phyloP scores from a whole-genome alignment of 2,797 vertebrate genomes.

The Apogon talboti region DNA sequence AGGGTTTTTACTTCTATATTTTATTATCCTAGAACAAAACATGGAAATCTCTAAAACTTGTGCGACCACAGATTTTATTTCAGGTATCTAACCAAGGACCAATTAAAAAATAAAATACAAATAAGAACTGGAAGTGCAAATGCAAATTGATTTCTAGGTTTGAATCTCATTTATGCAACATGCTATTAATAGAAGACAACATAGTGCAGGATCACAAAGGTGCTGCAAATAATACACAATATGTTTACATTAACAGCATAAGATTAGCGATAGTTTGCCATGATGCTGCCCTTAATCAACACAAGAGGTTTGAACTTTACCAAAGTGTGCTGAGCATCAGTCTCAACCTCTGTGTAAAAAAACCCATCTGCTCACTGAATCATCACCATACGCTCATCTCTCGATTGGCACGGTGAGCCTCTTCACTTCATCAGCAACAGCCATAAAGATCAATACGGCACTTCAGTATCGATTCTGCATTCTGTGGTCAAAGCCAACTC shows the following conservation, averaged over 20 bases:
- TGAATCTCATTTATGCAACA: no score
- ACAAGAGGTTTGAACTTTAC: constrained; percentile 27
- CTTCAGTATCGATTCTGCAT: constrained; percentile 67
- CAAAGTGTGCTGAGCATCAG: constrained; percentile 20
- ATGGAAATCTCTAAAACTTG: no score
- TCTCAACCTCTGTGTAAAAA: constrained; percentile 39
- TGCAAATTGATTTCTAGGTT: no score
- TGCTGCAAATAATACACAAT: not conserved
- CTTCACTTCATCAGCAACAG: constrained; percentile 71
- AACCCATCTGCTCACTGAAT: constrained; percentile 35
- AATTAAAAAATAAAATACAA: no score
- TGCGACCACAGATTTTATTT: no score
- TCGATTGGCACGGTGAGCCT: constrained; percentile 35
- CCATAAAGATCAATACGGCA: constrained; percentile 69
- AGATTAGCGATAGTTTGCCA: constrained; percentile 1
- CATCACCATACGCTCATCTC: constrained; percentile 32
- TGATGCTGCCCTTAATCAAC: constrained; percentile 5
- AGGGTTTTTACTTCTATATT: no score
- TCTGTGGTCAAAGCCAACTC: constrained; percentile 64
- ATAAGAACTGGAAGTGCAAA: no score
- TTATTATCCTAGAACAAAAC: no score
- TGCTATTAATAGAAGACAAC: no score
- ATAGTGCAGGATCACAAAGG: no score
- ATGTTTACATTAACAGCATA: not conserved
- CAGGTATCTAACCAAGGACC: no score